These are phyloP conservation scores for Ephydatia muelleri DNA, from an alignment of 37 sponge, comb jelly and placozoan genomes.

Conservation along the genomic window DNA sequence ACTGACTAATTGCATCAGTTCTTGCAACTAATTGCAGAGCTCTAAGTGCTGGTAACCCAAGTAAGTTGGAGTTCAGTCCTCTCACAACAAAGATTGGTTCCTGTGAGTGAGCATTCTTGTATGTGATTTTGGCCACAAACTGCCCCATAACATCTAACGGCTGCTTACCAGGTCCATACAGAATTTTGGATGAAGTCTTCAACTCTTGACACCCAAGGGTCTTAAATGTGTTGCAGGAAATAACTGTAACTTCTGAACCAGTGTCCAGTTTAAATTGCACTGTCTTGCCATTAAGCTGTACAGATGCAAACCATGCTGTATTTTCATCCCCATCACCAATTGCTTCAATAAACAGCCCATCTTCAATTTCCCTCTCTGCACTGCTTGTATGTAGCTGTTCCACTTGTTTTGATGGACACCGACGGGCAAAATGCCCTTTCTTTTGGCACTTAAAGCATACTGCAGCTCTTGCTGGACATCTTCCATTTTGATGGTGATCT, in stretches of 20 bases:
- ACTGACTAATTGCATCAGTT: constrained; percentile 17
- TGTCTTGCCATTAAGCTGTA: constrained; percentile 8
- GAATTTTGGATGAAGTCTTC: constrained; percentile 13
- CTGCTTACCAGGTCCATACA: constrained; percentile 39
- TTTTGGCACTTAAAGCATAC: constrained; percentile 26
- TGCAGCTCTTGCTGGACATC: constrained; percentile 32
- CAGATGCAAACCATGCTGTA: constrained; percentile 20
- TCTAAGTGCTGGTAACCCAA: constrained; percentile 51
- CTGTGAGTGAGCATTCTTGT: neutral
- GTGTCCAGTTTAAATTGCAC: constrained; percentile 62
- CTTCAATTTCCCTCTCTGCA: neutral
- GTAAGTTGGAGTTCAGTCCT: constrained; percentile 36
- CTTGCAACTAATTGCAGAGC: constrained; percentile 26
- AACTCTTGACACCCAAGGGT: constrained; percentile 6
- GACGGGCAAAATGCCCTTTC: constrained; percentile 25
- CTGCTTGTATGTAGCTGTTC: constrained; percentile 3
- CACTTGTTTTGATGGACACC: constrained; percentile 28
- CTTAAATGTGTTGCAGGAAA: constrained; percentile 36
- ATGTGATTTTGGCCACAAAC: constrained; percentile 13
- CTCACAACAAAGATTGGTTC: constrained; percentile 34
- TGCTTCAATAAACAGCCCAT: neutral
- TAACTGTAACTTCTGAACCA: constrained; percentile 62
- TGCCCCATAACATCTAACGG: constrained; percentile 33
- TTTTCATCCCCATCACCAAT: neutral
- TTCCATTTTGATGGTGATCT: neutral